Evolutionary conservation across 92 coral and sea anemone genomes (phyloP).

Genomic region (Metridium senile): DNA sequence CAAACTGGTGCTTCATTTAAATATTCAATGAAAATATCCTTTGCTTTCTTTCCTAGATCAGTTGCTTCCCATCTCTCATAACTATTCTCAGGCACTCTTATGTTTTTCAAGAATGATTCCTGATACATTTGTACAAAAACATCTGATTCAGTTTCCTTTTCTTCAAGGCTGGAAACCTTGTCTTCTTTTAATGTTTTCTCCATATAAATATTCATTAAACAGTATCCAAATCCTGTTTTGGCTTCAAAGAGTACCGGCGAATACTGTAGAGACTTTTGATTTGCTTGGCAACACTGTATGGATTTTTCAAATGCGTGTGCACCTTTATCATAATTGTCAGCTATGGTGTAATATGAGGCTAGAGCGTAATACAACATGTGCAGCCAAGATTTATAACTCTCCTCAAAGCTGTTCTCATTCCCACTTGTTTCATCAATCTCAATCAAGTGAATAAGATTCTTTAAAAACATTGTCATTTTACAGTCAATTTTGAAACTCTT

Average conservation of each 20-base stretch:
- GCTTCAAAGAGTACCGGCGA: conserved; percentile 61
- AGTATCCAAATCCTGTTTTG: conserved; percentile 58
- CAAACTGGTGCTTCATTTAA: conserved; percentile 68
- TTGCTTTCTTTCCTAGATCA: conserved; percentile 21
- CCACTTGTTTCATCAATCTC: conserved; percentile 27
- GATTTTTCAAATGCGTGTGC: conserved; percentile 73
- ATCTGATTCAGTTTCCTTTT: not conserved
- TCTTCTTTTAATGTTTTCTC: not conserved
- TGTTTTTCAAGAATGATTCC: not conserved
- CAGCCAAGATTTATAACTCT: conserved; percentile 69
- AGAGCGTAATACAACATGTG: conserved; percentile 48
- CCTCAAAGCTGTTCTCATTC: conserved; percentile 44
- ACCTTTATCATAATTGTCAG: conserved; percentile 16
- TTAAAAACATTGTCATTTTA: conserved; percentile 20
- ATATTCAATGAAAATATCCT: conserved; percentile 43
- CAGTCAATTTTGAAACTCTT: conserved; percentile 28
- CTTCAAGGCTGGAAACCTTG: not conserved
- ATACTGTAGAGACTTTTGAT: conserved; percentile 42
- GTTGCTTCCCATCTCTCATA: conserved; percentile 11
- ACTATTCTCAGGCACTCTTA: conserved; percentile 7
- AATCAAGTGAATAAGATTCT: conserved; percentile 61
- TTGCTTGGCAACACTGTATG: conserved; percentile 43
- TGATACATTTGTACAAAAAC: not conserved
- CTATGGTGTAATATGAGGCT: conserved; percentile 43
- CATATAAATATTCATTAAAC: not conserved